These are phyloP conservation scores for Botia almorhae DNA, from an alignment of 2,797 vertebrate genomes.

Conservation along the genomic window DNA sequence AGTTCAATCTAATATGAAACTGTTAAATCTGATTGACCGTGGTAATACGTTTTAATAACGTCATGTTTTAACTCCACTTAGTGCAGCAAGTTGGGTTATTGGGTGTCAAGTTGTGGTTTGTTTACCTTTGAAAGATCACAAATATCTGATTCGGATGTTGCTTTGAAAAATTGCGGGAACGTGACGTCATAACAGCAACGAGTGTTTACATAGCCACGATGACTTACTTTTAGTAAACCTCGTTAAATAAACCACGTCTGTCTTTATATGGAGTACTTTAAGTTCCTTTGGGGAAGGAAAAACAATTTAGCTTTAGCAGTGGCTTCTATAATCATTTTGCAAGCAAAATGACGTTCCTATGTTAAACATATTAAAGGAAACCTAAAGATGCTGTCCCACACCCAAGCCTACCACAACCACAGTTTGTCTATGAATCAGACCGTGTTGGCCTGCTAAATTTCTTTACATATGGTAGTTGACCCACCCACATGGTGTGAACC, in stretches of 20 bases:
- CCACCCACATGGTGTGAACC: background rate
- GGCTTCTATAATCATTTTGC: background rate
- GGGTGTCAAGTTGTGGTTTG: background rate
- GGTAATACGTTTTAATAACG: background rate
- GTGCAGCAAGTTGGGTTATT: background rate
- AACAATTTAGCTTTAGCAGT: background rate
- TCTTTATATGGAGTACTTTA: background rate
- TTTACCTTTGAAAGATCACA: background rate
- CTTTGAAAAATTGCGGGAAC: conserved; percentile 27
- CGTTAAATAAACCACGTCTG: background rate
- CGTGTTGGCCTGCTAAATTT: background rate
- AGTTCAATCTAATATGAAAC: too few species aligned
- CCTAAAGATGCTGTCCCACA: background rate
- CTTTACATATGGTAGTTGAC: conserved; percentile 31
- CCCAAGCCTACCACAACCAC: background rate
- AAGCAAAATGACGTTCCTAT: background rate
- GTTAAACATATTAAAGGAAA: background rate
- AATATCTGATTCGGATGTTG: background rate
- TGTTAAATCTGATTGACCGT: too few species aligned
- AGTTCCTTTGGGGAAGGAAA: background rate
- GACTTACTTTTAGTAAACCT: background rate
- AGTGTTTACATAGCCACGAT: conserved; percentile 25
- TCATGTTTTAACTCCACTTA: conserved; percentile 22
- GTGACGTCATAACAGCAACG: conserved; percentile 12
- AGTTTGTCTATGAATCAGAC: background rate